Percentiles rank a stretch among this genome's conserved stretches.
These are phyloP conservation scores for Hymenochirus boettgeri DNA, from an alignment of 2,113 vertebrate genomes.

Conservation along the genomic window DNA sequence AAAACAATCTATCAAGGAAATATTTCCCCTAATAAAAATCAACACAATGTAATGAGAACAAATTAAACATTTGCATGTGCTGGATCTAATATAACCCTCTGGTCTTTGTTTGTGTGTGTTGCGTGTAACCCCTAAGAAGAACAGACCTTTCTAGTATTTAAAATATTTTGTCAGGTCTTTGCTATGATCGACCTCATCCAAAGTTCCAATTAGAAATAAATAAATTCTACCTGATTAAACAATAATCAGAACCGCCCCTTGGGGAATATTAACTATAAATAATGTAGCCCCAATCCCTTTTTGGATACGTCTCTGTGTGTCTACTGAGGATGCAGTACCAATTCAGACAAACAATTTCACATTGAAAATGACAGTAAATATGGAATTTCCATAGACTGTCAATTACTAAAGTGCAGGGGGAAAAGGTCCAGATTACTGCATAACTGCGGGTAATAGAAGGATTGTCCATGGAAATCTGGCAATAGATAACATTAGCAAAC, in stretches of 20 bases:
- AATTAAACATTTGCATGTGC: conserved; percentile 20
- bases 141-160: conserved; percentile 22
- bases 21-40: conserved; percentile 35
- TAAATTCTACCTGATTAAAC: no score
- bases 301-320: neutral
- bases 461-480: no score
- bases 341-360: no score
- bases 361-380: no score
- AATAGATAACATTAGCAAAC: no score
- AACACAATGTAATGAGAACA: conserved; percentile 2
- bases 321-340: neutral
- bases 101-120: conserved; percentile 16
- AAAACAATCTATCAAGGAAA: conserved; percentile 1
- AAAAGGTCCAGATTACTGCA: no score
- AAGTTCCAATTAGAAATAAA: no score
- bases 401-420: no score
- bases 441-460: no score
- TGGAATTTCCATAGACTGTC: no score
- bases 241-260: no score
- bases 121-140: conserved; percentile 6
- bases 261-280: no score
- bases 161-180: conserved; percentile 21
- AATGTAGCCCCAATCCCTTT: neutral
- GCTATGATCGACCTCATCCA: conserved; percentile 9
- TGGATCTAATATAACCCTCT: conserved; percentile 15